Evolutionary conservation across 2,888 invertebrate genomes (phyloP).

Genomic region (Pterobdella sp.): DNA sequence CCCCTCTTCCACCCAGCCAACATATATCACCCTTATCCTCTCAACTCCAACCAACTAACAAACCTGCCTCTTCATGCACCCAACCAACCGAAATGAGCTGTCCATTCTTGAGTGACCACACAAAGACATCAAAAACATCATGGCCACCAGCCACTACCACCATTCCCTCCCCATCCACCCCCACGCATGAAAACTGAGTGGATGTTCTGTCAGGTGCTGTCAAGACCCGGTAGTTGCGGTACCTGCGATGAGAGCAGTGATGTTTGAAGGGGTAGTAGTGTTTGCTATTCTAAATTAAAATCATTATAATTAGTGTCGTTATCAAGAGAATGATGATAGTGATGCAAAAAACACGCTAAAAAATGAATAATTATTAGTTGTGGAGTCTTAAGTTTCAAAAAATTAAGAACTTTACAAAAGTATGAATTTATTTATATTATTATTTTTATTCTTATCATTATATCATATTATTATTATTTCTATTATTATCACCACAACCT

Average conservation of each 20-base stretch:
- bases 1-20: not conserved
- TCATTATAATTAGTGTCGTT: no score
- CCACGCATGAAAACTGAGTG: slow-evolving; percentile 82
- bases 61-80: not conserved
- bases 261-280: not conserved
- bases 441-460: no score
- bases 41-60: not conserved
- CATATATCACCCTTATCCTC: not conserved
- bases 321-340: no score
- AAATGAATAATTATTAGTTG: no score
- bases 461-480: no score
- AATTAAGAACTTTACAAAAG: no score
- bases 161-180: slow-evolving; percentile 81
- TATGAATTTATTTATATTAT: no score
- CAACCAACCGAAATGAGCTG: slow-evolving; percentile 69
- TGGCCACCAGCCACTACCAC: slow-evolving; percentile 88
- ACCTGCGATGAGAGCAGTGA: slow-evolving; percentile 57
- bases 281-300: no score
- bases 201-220: slow-evolving; percentile 70
- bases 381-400: no score
- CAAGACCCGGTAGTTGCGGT: slow-evolving; percentile 93
- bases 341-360: no score
- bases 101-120: slow-evolving; percentile 92
- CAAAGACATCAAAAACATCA: slow-evolving; percentile 85
- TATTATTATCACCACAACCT: no score